Percentiles rank a stretch among this genome's conserved stretches.
These are phyloP conservation scores for Gymnothorax javanicus DNA, from an alignment of 2,797 vertebrate species.

Conservation along the genomic window DNA sequence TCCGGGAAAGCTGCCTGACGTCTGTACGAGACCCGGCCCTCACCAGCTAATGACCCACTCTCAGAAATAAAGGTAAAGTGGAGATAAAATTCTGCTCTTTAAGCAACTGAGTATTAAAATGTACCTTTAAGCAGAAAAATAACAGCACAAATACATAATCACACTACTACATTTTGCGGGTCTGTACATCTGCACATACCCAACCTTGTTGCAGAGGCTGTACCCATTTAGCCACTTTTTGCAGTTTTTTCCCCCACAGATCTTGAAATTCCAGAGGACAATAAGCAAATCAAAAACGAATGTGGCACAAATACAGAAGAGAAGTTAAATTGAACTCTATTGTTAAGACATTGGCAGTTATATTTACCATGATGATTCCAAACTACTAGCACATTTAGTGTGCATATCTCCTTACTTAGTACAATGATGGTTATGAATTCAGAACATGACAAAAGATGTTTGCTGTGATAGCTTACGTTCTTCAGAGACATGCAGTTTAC, in stretches of 20 bases:
- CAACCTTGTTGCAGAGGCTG: too few species aligned
- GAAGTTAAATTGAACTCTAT: too few species aligned
- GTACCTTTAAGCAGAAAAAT: too few species aligned
- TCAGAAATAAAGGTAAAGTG: background rate
- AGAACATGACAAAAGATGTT: background rate
- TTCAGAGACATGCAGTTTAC: background rate
- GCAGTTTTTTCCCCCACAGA: background rate
- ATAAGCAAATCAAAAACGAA: background rate
- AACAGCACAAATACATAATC: too few species aligned
- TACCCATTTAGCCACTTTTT: too few species aligned
- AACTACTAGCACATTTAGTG: constrained; percentile 8
- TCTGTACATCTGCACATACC: too few species aligned
- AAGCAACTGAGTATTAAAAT: too few species aligned
- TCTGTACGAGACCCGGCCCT: background rate
- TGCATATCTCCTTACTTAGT: constrained; percentile 22
- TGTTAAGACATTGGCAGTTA: too few species aligned
- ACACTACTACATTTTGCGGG: too few species aligned
- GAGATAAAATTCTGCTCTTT: too few species aligned
- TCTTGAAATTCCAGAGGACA: background rate
- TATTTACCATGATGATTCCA: background rate
- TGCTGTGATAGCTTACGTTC: background rate
- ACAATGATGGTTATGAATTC: background rate
- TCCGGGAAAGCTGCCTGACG: background rate
- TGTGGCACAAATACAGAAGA: too few species aligned
- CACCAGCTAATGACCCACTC: background rate